phyloP scores from a whole-genome alignment of 2,113 vertebrate genomes.

The Sinocyclocheilus anophthalmus region DNA sequence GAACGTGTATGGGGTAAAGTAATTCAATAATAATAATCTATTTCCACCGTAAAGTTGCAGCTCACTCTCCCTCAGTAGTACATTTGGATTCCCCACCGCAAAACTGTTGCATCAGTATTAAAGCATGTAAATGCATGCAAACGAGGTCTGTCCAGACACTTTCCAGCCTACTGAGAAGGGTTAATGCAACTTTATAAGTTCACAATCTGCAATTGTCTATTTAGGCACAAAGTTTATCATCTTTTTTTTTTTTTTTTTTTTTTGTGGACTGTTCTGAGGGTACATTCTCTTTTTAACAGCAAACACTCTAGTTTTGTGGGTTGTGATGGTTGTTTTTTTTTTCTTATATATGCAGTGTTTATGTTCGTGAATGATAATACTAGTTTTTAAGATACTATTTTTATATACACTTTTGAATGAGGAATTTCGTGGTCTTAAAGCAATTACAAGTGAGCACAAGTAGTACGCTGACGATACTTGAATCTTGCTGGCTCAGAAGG shows the following conservation, averaged over 20 bases:
- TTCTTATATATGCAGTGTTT: background rate
- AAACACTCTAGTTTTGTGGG: conserved; percentile 4
- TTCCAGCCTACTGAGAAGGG: conserved; percentile 53
- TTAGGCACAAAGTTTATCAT: conserved; percentile 7
- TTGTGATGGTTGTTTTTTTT: conserved; percentile 9
- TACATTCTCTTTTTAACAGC: background rate
- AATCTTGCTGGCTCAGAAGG: background rate
- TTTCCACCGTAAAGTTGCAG: conserved; percentile 82
- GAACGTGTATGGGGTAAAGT: conserved; percentile 96
- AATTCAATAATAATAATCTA: conserved; percentile 82
- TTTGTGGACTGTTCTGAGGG: background rate
- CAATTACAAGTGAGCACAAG: background rate
- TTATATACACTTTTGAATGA: background rate
- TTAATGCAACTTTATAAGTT: conserved; percentile 65
- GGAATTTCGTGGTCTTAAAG: background rate
- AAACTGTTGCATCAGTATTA: background rate
- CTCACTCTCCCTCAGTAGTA: conserved; percentile 71
- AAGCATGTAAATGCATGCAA: background rate
- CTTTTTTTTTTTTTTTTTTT: too few relatives aligned
- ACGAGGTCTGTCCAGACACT: background rate
- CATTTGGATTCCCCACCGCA: background rate
- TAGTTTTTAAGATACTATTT: background rate
- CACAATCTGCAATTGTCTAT: conserved; percentile 72
- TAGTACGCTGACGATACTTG: background rate
- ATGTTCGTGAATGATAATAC: background rate